Evolutionary conservation across 2,797 vertebrate species (phyloP).

Genomic region (Platalea minor): DNA sequence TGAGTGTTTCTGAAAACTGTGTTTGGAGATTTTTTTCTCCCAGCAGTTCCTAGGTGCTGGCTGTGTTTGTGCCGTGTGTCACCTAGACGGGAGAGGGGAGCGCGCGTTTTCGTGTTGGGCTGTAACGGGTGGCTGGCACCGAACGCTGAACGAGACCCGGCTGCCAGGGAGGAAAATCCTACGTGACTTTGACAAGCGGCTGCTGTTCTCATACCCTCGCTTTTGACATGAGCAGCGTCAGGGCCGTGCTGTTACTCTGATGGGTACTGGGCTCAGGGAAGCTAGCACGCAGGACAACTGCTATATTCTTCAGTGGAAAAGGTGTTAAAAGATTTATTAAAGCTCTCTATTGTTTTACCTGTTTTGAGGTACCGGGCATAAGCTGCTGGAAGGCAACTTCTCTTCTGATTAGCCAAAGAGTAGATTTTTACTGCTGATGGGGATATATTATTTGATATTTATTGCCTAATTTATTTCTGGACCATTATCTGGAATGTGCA

Average conservation of each 20-base stretch:
- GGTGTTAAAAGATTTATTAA: constrained; percentile 31
- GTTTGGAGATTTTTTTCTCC: not conserved
- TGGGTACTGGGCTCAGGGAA: not conserved
- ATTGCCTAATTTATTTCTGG: constrained; percentile 57
- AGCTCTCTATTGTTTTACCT: not conserved
- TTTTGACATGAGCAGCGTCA: not conserved
- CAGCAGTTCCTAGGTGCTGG: not conserved
- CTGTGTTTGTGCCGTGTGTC: not conserved
- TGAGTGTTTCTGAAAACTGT: not conserved
- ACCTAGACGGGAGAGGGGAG: not conserved
- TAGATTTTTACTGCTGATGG: constrained; percentile 23
- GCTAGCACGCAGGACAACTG: not conserved
- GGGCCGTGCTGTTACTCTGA: not conserved
- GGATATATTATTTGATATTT: constrained; percentile 51
- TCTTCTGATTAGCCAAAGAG: not conserved
- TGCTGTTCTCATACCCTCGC: not conserved
- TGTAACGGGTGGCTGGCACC: not conserved
- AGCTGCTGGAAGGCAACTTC: constrained; percentile 2
- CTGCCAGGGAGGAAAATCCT: not conserved
- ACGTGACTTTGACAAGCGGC: not conserved
- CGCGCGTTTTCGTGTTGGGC: not conserved
- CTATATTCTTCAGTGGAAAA: not conserved
- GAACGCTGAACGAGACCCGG: not conserved
- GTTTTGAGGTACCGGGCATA: not conserved
- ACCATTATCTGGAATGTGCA: constrained; percentile 33